Conservation (phyloP, 2,797 vertebrate species). For the Liparis tanakae region DNA sequence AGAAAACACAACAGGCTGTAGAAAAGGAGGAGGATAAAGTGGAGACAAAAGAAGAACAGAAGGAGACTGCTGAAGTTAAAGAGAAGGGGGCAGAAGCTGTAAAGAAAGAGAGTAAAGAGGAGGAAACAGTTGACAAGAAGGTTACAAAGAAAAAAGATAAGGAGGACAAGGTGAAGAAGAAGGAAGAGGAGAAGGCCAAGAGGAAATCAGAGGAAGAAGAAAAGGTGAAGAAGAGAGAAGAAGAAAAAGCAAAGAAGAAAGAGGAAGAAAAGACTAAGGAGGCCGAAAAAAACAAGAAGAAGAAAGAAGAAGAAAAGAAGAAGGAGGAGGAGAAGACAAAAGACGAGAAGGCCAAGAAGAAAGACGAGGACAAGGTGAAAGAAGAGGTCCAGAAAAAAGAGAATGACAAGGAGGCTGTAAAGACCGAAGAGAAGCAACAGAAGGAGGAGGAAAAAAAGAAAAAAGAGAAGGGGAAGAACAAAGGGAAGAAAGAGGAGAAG, state of each 20-base stretch:
- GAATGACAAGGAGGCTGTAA: conserved; percentile 12
- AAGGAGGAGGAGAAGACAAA: conserved; percentile 28
- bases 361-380: conserved; percentile 32
- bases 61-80: conserved; percentile 56
- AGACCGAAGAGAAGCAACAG: conserved; percentile 35
- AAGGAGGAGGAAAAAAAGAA: conserved; percentile 37
- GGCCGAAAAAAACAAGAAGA: conserved; percentile 52
- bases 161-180: conserved; percentile 64
- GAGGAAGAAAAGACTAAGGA: conserved; percentile 60
- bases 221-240: conserved; percentile 55
- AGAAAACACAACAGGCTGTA: conserved; percentile 32
- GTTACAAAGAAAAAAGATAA: conserved; percentile 64
- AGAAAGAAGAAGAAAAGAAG: conserved; percentile 62
- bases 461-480: conserved; percentile 39
- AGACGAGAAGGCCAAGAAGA: conserved; percentile 34
- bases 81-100: conserved; percentile 49
- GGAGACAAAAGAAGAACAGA: conserved; percentile 54
- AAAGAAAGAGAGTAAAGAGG: conserved; percentile 65
- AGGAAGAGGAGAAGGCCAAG: conserved; percentile 61
- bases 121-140: conserved; percentile 64
- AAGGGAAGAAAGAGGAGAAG: conserved; percentile 41
- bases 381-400: conserved; percentile 28
- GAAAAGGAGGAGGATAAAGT: conserved; percentile 52
- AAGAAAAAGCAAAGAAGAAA: conserved; percentile 59
- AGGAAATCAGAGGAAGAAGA: conserved; percentile 63